Evolutionary conservation across 2,797 vertebrate genomes (phyloP), one percentile per base, ranked within the genome.

Genomic region (Poecilia gillii): DNA sequence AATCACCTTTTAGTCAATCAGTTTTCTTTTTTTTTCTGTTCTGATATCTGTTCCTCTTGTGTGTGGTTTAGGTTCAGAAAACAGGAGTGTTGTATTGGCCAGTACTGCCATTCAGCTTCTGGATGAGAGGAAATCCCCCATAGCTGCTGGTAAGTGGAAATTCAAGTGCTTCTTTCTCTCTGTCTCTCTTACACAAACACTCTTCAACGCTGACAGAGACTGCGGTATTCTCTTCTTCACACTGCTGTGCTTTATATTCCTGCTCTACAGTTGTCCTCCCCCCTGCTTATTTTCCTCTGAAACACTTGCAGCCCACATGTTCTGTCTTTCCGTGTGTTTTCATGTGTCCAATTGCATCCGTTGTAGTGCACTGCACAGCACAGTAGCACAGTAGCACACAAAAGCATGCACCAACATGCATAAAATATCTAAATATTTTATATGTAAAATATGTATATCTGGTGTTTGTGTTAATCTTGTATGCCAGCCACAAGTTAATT

Each of bases 51-150:
- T 79, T 71, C 31, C 46, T 66, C 62, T 59, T 90, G 72, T 81
- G 72, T 82, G 25, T 83, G 84, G 53, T 84, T 62, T 75, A 99
- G 98, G 96, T 87, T 94, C 95, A 13, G 96, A 97, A 91, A 99
- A 99, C 95, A 98, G 96, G 95, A 99, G 97, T 3, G 97, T 99
- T 73, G 97, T 99, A 75, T 96, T 98, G 90, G 98, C 98, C 70
- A 99, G 98, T 86, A 98, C 98, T 55, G 97, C 98, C 75, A 97
- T 99, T 91, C 98, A 99, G 64, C 97, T 99, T 75, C 90, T 98
- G 83, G 98, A 99, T 91, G 98, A 99, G 92, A 97, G 98, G 93
- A 98, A 99, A 93, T 99, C 98, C 46, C 98, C 98, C 0, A 97
- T 99, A 85, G 97, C 98, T 90, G 98, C 98, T 95, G 98, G 98